Percentiles rank a stretch among this genome's conserved stretches.
phyloP scores from a whole-genome alignment of 2,888 invertebrate genomes.

The Maniola hyperantus region DNA sequence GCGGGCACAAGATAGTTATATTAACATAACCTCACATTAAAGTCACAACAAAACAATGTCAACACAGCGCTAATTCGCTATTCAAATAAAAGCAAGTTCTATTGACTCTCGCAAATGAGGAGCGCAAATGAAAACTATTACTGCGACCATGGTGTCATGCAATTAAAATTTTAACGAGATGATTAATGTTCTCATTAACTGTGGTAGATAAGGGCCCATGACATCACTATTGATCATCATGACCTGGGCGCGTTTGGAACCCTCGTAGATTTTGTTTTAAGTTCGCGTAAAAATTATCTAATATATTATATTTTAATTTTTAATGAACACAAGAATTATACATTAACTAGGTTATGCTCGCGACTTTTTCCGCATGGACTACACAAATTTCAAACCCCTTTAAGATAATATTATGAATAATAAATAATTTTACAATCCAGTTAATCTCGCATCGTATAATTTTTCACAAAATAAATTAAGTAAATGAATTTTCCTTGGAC shows the following conservation, averaged over 20 bases:
- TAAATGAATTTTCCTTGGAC: conserved; percentile 7
- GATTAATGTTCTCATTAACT: conserved; percentile 42
- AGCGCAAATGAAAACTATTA: conserved; percentile 41
- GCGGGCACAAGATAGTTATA: too few relatives aligned
- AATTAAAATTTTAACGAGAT: conserved; percentile 58
- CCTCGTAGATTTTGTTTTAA: too few relatives aligned
- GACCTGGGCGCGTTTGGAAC: too few relatives aligned
- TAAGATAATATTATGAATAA: background rate
- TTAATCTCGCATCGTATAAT: background rate
- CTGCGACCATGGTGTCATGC: conserved; percentile 47
- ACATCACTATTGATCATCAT: background rate
- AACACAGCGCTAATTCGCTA: conserved; percentile 29
- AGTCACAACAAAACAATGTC: background rate
- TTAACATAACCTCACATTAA: too few relatives aligned
- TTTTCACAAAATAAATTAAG: conserved; percentile 3
- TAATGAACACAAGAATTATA: too few relatives aligned
- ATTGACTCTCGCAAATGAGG: conserved; percentile 45
- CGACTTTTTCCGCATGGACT: too few relatives aligned
- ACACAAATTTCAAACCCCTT: too few relatives aligned
- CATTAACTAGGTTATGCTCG: too few relatives aligned
- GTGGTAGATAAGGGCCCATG: conserved; percentile 22
- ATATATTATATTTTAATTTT: too few relatives aligned
- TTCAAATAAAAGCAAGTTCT: conserved; percentile 42
- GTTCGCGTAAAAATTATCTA: too few relatives aligned
- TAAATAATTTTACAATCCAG: conserved; percentile 1